Evolutionary conservation across 2,113 vertebrate genomes (phyloP).

Genomic region (Danio rerio): GRCz12tu NC_133176.1:26197001-26197500

Average conservation of each 20-base stretch:
- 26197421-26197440: background rate
- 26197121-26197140: slow-evolving; percentile 46
- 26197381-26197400: background rate
- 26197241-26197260: slow-evolving; percentile 48
- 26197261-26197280: slow-evolving; percentile 24
- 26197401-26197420: background rate
- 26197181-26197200: slow-evolving; percentile 47
- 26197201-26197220: slow-evolving; percentile 58
- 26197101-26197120: slow-evolving; percentile 48
- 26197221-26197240: slow-evolving; percentile 41
- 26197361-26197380: background rate
- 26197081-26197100: slow-evolving; percentile 3
- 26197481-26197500: no score
- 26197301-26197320: background rate
- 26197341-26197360: background rate
- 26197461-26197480: background rate
- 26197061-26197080: slow-evolving; percentile 6
- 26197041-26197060: slow-evolving; percentile 40
- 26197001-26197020: slow-evolving; percentile 63
- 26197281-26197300: slow-evolving; percentile 26
- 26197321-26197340: background rate
- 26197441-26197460: background rate
- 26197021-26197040: slow-evolving; percentile 53
- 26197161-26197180: slow-evolving; percentile 13
- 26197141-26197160: slow-evolving; percentile 12